phyloP scores from a whole-genome alignment of 2,797 vertebrate genomes.

The Falco concolor region DNA sequence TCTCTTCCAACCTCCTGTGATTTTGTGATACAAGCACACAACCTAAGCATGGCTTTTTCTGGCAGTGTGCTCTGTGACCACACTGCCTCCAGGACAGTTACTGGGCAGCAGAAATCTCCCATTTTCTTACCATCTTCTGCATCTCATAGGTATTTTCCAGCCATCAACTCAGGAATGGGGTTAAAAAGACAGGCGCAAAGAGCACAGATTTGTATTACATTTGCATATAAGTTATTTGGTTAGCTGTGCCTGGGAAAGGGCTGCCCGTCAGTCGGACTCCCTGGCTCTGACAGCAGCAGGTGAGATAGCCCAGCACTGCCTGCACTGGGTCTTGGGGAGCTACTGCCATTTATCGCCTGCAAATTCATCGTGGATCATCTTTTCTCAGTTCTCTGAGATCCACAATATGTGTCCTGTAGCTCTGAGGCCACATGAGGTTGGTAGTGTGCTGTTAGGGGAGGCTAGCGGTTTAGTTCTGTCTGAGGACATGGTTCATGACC shows the following conservation, averaged over 20 bases:
- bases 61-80: neutral
- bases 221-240: neutral
- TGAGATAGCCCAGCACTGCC: neutral
- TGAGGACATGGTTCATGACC: neutral
- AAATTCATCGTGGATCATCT: neutral
- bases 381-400: neutral
- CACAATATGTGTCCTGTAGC: fast-evolving
- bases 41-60: neutral
- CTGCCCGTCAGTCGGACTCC: neutral
- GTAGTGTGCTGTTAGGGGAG: fast-evolving
- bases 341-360: neutral
- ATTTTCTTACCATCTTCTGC: neutral
- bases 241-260: neutral
- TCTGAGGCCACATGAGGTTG: neutral
- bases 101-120: neutral
- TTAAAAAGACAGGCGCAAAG: neutral
- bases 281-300: neutral
- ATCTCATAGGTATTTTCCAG: neutral
- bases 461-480: neutral
- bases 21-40: fast-evolving
- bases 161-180: neutral
- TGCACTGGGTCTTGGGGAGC: neutral
- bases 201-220: neutral
- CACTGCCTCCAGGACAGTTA: fast-evolving
- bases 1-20: neutral